Base-by-base conservation (phyloP, 2,797 vertebrate genomes). In the Trematomus bernacchii region DNA sequence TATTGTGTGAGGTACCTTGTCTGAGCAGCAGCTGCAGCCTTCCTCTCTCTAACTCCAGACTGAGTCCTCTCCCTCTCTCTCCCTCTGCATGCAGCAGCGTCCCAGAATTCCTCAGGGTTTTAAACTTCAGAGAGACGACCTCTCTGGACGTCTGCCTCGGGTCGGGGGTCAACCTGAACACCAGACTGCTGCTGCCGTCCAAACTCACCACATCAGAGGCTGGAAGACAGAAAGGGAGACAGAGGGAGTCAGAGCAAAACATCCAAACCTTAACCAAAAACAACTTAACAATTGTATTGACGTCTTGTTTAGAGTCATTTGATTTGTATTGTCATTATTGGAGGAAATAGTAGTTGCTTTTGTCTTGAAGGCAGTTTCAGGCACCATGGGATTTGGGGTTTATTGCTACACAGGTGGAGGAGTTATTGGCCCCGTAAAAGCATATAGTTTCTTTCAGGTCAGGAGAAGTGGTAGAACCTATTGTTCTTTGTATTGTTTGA, bases 91-190 rank as follows among this genome's bases (percentile, higher is more conserved):
- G 95, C 42, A 98, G 91, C 68, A 99, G 91, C 63, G 93, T 92
- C 80, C 98, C 98, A 69, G 95, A 95, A 80, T 96, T 97, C 93
- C 93, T 93, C 86, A 95, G 91, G 74, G 96, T 96, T 94, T 97
- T 98, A 92, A 99, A 98, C 93, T 97, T 96, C 91, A 99, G 90
- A 61, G 96, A 95, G 74, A 98, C 90, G 50, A 93, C 87, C 47
- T 98, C 96, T 93, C 93, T 96, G 86, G 92, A 21, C 6, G 86
- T 69, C 54, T 73, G 93, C 76, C 70, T 91, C 33, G 79, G 72
- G 69, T 94, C 93, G 44, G 94, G 87, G 83, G 93, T 93, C 82
- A 93, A 90, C 87, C 89, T 94, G 93, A 95, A 98, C 85, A 95
- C 82, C 89, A 99, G 89, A 60, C 88, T 94, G 90, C 93, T 92